phyloP scores from a whole-genome alignment of 2,888 invertebrate genomes.

The Pediacus dermestoides region DNA sequence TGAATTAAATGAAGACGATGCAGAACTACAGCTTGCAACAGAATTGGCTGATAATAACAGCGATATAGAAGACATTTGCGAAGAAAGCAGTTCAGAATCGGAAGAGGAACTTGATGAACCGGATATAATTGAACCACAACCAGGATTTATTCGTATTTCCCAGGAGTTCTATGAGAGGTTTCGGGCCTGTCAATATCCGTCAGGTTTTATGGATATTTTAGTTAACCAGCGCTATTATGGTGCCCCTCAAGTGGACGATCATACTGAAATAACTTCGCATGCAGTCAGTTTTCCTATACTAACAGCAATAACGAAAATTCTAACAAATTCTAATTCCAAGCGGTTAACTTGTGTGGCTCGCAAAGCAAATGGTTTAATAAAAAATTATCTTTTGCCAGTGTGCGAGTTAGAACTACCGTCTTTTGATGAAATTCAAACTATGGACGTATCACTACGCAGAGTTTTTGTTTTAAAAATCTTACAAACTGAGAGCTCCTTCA shows the following conservation, averaged over 20 bases:
- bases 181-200: constrained; percentile 59
- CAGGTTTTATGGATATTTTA: constrained; percentile 66
- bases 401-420: constrained; percentile 38
- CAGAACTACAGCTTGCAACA: constrained; percentile 4
- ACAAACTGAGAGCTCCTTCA: constrained; percentile 47
- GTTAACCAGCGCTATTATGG: constrained; percentile 63
- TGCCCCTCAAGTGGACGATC: constrained; percentile 70
- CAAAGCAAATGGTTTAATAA: constrained; percentile 28
- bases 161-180: constrained; percentile 65
- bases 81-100: constrained; percentile 14
- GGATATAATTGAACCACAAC: constrained; percentile 25
- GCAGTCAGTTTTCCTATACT: constrained; percentile 60
- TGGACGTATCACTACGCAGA: constrained; percentile 35
- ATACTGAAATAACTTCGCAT: constrained; percentile 57
- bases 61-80: neutral
- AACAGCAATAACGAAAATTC: constrained; percentile 54
- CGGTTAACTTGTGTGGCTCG: constrained; percentile 37
- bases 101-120: too few species aligned
- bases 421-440: constrained; percentile 39
- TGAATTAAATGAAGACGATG: constrained; percentile 9
- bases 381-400: constrained; percentile 22
- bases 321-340: constrained; percentile 26
- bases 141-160: constrained; percentile 46
- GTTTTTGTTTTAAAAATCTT: constrained; percentile 53
- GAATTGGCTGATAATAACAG: neutral